phyloP scores from a whole-genome alignment of 2,797 vertebrate genomes.

The Anguilla obscura region DNA sequence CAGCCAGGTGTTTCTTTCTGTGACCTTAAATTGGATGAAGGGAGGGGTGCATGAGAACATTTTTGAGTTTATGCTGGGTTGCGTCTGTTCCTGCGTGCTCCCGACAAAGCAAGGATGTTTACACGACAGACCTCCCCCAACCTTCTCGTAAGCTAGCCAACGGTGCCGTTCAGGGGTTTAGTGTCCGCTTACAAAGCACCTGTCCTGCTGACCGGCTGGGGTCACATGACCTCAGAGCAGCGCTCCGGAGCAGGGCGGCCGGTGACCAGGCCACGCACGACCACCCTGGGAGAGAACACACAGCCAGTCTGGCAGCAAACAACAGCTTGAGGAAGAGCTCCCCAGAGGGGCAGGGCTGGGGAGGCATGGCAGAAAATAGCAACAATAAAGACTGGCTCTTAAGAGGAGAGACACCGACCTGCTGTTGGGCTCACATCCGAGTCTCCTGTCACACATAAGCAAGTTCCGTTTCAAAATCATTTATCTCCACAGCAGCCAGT shows the following conservation, averaged over 20 bases:
- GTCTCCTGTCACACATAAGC: slow-evolving; percentile 23
- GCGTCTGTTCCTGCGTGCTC: background rate
- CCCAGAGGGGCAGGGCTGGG: slow-evolving; percentile 39
- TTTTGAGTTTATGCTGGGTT: background rate
- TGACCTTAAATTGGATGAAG: slow-evolving; percentile 2
- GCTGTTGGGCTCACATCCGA: slow-evolving; percentile 28
- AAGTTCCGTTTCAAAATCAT: slow-evolving; percentile 24
- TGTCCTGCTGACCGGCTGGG: slow-evolving; percentile 42
- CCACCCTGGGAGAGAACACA: slow-evolving; percentile 61
- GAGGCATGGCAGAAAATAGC: slow-evolving; percentile 38
- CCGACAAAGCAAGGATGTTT: background rate
- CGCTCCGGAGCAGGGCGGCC: slow-evolving; percentile 60
- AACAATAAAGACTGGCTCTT: slow-evolving; percentile 54
- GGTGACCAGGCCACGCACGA: slow-evolving; percentile 45
- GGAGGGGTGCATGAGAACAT: background rate
- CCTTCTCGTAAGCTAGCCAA: background rate
- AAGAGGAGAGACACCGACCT: slow-evolving; percentile 49
- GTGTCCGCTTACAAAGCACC: slow-evolving; percentile 60
- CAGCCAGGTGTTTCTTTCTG: slow-evolving; percentile 7
- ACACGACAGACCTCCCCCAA: background rate
- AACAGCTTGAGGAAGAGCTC: slow-evolving; percentile 57
- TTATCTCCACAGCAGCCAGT: slow-evolving; percentile 12
- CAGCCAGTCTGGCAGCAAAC: slow-evolving; percentile 45
- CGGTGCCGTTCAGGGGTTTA: background rate
- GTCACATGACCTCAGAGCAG: slow-evolving; percentile 50